Evolutionary conservation across 2,113 vertebrate species (phyloP).

Genomic region (Lampris megalopsis): DNA sequence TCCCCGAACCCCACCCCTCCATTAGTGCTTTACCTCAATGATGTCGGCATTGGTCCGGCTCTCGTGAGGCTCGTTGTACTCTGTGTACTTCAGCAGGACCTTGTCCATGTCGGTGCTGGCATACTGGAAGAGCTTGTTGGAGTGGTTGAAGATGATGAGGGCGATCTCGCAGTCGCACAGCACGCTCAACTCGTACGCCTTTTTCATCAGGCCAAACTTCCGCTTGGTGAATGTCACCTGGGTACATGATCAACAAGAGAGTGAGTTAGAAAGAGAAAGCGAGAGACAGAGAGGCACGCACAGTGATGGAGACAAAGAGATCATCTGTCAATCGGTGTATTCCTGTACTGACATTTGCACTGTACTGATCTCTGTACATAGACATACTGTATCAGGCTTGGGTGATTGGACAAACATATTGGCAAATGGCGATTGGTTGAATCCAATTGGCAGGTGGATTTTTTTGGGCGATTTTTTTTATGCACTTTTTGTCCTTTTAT

Average conservation of each 20-base stretch:
- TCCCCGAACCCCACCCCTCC: constrained; percentile 3
- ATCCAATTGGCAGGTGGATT: no score
- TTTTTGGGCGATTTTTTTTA: no score
- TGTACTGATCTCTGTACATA: no score
- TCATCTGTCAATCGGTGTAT: no score
- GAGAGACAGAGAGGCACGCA: neutral
- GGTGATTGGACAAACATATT: no score
- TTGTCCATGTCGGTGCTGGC: constrained; percentile 81
- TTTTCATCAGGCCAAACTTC: constrained; percentile 95
- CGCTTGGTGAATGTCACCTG: constrained; percentile 93
- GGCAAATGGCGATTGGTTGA: no score
- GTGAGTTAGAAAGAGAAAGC: neutral
- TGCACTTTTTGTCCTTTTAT: no score
- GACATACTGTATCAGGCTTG: no score
- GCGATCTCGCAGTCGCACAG: constrained; percentile 95
- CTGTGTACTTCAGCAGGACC: constrained; percentile 79
- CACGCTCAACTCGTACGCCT: constrained; percentile 93
- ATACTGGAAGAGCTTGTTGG: constrained; percentile 80
- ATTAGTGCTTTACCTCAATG: constrained; percentile 72
- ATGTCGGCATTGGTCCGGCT: constrained; percentile 79
- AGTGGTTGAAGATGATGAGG: constrained; percentile 90
- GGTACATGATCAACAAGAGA: neutral
- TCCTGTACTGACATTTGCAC: no score
- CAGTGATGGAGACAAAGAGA: neutral
- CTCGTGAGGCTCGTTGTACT: constrained; percentile 80